Percentiles rank a stretch among this genome's conserved stretches.
phyloP scores from a whole-genome alignment of 1,140 invertebrate genomes.

The Caenorhabditis latens region DNA sequence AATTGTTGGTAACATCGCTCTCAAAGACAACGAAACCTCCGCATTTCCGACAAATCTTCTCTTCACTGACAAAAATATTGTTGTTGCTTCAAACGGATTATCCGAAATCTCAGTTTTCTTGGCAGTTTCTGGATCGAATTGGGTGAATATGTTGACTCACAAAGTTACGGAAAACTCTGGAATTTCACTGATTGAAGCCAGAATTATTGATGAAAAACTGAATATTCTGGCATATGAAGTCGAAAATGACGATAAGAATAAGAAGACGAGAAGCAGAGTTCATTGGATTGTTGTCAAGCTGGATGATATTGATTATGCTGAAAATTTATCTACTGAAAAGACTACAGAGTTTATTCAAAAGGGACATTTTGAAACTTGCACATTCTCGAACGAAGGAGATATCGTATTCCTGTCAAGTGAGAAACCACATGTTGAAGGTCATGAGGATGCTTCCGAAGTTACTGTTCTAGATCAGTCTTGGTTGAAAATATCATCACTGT shows the following conservation, averaged over 20 bases:
- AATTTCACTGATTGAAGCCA: constrained; percentile 14
- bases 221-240: constrained; percentile 6
- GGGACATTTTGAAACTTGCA: constrained; percentile 29
- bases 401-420: constrained; percentile 25
- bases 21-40: background rate
- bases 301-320: constrained; percentile 21
- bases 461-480: background rate
- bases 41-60: background rate
- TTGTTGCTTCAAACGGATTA: constrained; percentile 6
- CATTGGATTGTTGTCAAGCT: background rate
- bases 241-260: background rate
- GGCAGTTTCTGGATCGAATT: background rate
- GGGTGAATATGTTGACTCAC: background rate
- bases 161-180: background rate
- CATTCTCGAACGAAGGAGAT: background rate
- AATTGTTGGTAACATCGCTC: background rate
- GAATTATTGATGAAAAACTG: background rate
- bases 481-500: background rate
- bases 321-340: background rate
- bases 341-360: background rate
- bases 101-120: background rate
- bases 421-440: background rate
- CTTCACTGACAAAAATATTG: background rate
- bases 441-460: background rate
- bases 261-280: constrained; percentile 9